Conservation (phyloP, 2,888 invertebrate genomes). For the Mythimna impura region DNA sequence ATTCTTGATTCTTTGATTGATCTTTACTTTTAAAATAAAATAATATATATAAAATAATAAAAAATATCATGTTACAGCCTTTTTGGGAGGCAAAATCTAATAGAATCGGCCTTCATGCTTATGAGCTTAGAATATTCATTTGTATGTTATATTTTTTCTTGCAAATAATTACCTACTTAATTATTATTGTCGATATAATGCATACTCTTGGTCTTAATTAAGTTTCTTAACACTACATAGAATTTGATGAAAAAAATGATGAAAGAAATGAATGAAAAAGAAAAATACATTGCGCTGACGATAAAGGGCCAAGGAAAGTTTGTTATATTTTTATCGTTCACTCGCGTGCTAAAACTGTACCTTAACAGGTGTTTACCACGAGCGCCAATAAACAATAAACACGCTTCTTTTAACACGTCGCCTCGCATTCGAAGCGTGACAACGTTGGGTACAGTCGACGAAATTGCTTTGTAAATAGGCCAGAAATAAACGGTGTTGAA, state of each 20-base stretch:
- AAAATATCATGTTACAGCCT: too few relatives aligned
- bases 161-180: not conserved
- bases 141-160: not conserved
- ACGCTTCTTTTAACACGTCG: conserved; percentile 64
- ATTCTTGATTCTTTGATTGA: too few relatives aligned
- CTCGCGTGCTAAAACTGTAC: conserved; percentile 43
- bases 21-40: too few relatives aligned
- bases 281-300: too few relatives aligned
- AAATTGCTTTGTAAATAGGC: not conserved
- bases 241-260: too few relatives aligned
- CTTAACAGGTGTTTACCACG: conserved; percentile 52
- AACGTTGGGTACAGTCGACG: conserved; percentile 18
- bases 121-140: too few relatives aligned
- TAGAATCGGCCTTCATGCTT: too few relatives aligned
- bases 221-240: too few relatives aligned
- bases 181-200: not conserved
- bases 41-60: too few relatives aligned
- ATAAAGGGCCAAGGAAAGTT: not conserved
- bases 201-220: not conserved
- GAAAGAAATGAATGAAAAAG: too few relatives aligned
- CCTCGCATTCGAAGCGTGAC: conserved; percentile 46
- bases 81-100: too few relatives aligned
- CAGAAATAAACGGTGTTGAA: not conserved
- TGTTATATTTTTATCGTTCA: conserved; percentile 20
- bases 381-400: conserved; percentile 60